These are phyloP conservation scores for Danio jaintianensis DNA, from an alignment of 2,797 vertebrate species.

Conservation along the genomic window DNA sequence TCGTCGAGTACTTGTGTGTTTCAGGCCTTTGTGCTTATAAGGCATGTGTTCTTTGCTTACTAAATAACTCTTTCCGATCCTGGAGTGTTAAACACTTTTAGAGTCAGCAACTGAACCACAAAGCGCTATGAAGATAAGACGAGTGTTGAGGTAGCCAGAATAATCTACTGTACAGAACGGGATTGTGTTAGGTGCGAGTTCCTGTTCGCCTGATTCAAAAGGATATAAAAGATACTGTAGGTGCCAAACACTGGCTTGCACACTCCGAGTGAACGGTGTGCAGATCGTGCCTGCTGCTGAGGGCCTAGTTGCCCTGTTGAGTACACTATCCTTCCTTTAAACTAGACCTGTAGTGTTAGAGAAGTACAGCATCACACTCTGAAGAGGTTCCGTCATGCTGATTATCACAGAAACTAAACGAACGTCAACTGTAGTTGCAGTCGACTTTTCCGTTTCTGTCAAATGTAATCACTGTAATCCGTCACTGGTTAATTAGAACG, in stretches of 20 bases:
- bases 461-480: conserved; percentile 52
- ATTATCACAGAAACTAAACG: conserved; percentile 29
- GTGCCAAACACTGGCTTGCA: conserved; percentile 89
- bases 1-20: conserved; percentile 40
- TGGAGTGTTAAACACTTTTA: conserved; percentile 44
- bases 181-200: conserved; percentile 63
- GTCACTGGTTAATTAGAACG: conserved; percentile 40
- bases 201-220: conserved; percentile 75
- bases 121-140: not conserved
- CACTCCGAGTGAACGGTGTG: conserved; percentile 76
- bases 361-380: conserved; percentile 19
- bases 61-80: conserved; percentile 35
- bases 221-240: conserved; percentile 60
- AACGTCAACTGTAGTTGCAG: not conserved
- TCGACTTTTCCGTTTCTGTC: conserved; percentile 36
- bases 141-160: conserved; percentile 42
- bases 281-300: conserved; percentile 78
- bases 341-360: conserved; percentile 29
- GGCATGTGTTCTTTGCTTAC: conserved; percentile 49
- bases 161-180: conserved; percentile 69
- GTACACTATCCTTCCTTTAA: conserved; percentile 55
- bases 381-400: conserved; percentile 26
- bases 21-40: conserved; percentile 50
- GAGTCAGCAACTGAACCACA: conserved; percentile 31
- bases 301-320: conserved; percentile 55